phyloP scores from a whole-genome alignment of 2,888 invertebrate species.

The Drosophila neutralis region DNA sequence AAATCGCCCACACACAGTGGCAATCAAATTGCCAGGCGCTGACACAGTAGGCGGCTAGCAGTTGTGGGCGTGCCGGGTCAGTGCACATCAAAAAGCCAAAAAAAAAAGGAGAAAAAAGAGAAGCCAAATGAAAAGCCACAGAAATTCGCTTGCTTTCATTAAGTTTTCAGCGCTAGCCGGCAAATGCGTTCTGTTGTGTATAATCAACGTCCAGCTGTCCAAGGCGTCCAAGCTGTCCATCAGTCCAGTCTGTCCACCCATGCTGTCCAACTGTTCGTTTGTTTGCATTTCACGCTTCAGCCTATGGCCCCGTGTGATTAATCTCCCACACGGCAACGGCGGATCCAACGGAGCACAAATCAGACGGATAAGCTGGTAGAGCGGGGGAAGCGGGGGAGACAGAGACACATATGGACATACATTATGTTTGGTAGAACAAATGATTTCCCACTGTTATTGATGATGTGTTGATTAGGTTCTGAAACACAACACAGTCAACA shows the following conservation, averaged over 20 bases:
- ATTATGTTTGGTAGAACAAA: slow-evolving; percentile 58
- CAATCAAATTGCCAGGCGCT: slow-evolving; percentile 74
- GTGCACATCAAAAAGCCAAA: slow-evolving; percentile 34
- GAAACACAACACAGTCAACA: slow-evolving; percentile 58
- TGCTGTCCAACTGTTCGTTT: slow-evolving; percentile 46
- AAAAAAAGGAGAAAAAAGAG: slow-evolving; percentile 16
- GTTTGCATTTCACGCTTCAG: slow-evolving; percentile 76
- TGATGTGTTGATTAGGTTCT: slow-evolving; percentile 83
- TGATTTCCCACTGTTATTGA: slow-evolving; percentile 81
- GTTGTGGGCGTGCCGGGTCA: slow-evolving; percentile 56
- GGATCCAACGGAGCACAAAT: slow-evolving; percentile 42
- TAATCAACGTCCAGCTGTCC: slow-evolving; percentile 69
- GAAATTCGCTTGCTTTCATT: slow-evolving; percentile 71
- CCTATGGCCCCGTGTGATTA: slow-evolving; percentile 70
- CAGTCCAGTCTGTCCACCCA: slow-evolving; percentile 10
- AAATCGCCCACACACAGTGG: slow-evolving; percentile 67
- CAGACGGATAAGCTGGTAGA: slow-evolving; percentile 33
- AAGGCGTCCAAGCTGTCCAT: background rate
- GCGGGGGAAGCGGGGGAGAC: slow-evolving; percentile 15
- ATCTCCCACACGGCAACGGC: slow-evolving; percentile 64
- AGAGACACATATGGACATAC: slow-evolving; percentile 18
- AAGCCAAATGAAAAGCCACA: slow-evolving; percentile 49
- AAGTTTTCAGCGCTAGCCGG: slow-evolving; percentile 62
- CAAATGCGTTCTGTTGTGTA: slow-evolving; percentile 50
- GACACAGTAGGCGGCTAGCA: slow-evolving; percentile 51